Conservation (phyloP, 2,113 vertebrate species). For the Chaetorhynchus papuensis region DNA sequence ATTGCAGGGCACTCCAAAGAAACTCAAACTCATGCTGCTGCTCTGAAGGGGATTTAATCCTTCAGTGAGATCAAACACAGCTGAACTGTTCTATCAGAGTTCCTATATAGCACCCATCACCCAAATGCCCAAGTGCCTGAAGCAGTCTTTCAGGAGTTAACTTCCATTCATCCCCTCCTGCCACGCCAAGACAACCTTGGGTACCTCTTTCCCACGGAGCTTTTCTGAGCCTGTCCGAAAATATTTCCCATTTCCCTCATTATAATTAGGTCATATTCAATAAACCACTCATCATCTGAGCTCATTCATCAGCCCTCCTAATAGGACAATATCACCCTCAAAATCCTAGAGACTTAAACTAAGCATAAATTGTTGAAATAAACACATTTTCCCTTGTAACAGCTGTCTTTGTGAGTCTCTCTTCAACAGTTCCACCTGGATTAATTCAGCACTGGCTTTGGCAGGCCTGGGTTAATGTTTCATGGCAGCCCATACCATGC, state of each 20-base stretch:
- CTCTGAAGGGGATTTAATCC: not conserved
- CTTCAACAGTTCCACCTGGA: not conserved
- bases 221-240: not conserved
- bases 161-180: not conserved
- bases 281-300: not conserved
- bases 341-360: not conserved
- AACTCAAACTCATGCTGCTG: not conserved
- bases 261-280: not conserved
- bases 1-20: not conserved
- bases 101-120: not conserved
- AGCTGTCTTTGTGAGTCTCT: not conserved
- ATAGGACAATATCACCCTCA: not conserved
- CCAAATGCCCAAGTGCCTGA: not conserved
- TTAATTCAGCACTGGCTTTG: not conserved
- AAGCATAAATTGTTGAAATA: not conserved
- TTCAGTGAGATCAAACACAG: not conserved
- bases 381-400: not conserved
- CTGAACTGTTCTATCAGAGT: not conserved
- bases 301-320: not conserved
- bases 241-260: not conserved
- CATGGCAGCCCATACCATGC: accelerated
- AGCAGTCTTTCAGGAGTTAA: not conserved
- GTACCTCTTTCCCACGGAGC: not conserved
- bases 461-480: not conserved
- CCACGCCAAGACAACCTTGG: not conserved